These are phyloP conservation scores for Drosophila meridionalis DNA, from an alignment of 2,888 invertebrate genomes.

Conservation along the genomic window DNA sequence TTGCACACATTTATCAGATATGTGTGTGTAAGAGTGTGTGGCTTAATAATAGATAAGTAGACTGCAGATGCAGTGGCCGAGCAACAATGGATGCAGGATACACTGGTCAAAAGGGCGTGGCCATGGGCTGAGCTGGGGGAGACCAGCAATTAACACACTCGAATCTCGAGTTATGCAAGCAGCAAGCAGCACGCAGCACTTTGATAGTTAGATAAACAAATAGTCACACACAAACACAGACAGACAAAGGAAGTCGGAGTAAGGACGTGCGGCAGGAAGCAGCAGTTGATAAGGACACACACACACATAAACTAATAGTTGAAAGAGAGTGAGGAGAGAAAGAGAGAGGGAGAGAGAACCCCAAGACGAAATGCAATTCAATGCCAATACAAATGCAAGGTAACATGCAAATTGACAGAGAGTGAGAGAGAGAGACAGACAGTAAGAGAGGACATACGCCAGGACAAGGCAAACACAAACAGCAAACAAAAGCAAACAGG, in stretches of 20 bases:
- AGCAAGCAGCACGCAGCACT: constrained; percentile 75
- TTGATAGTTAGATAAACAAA: constrained; percentile 81
- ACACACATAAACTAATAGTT: constrained; percentile 49
- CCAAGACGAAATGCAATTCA: constrained; percentile 57
- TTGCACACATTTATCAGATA: constrained; percentile 43
- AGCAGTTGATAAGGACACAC: constrained; percentile 65
- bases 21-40: constrained; percentile 24
- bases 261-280: constrained; percentile 71
- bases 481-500: constrained; percentile 55
- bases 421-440: background rate
- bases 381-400: constrained; percentile 73
- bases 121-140: constrained; percentile 11
- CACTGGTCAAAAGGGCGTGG: background rate
- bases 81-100: constrained; percentile 13
- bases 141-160: constrained; percentile 75
- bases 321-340: background rate
- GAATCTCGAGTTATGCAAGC: constrained; percentile 69
- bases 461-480: constrained; percentile 68
- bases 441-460: constrained; percentile 45
- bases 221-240: constrained; percentile 40
- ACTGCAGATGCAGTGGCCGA: constrained; percentile 30
- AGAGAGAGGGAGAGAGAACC: background rate
- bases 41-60: constrained; percentile 60
- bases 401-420: constrained; percentile 78
- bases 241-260: constrained; percentile 64